phyloP scores from a whole-genome alignment of 1,140 invertebrate genomes.

The Tribolium madens region DNA sequence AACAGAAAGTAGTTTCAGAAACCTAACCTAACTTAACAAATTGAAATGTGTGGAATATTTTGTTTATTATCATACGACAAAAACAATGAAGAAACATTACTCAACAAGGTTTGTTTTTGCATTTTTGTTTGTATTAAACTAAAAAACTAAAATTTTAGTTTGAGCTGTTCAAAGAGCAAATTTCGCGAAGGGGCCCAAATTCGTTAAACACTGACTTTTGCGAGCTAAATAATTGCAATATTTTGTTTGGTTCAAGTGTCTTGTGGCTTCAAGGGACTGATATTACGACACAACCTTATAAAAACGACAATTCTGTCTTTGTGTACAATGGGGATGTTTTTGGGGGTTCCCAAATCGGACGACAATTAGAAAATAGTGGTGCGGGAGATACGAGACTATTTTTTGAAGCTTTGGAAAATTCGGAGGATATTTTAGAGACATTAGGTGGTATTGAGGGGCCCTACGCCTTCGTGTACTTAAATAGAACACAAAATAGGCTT shows the following conservation, averaged over 20 bases:
- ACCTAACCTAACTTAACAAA: neutral
- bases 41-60: conserved; percentile 66
- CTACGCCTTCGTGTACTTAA: conserved; percentile 85
- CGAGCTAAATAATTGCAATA: conserved; percentile 70
- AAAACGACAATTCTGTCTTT: conserved; percentile 71
- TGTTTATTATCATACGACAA: conserved; percentile 57
- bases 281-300: conserved; percentile 72
- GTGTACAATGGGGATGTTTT: conserved; percentile 90
- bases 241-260: conserved; percentile 75
- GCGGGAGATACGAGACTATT: conserved; percentile 66
- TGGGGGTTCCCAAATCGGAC: conserved; percentile 64
- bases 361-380: conserved; percentile 48
- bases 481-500: conserved; percentile 72
- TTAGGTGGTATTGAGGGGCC: conserved; percentile 80
- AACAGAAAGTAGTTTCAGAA: neutral
- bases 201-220: conserved; percentile 55
- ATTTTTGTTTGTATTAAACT: neutral
- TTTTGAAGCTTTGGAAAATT: conserved; percentile 61
- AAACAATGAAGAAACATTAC: conserved; percentile 4
- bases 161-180: conserved; percentile 62
- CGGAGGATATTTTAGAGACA: conserved; percentile 65
- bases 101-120: neutral
- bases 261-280: conserved; percentile 78
- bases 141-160: conserved; percentile 63
- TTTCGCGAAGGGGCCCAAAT: conserved; percentile 69